Percentiles rank a stretch among this genome's conserved stretches.
Conservation (phyloP, 2,113 vertebrate genomes). For the Sminthopsis crassicaudata region DNA sequence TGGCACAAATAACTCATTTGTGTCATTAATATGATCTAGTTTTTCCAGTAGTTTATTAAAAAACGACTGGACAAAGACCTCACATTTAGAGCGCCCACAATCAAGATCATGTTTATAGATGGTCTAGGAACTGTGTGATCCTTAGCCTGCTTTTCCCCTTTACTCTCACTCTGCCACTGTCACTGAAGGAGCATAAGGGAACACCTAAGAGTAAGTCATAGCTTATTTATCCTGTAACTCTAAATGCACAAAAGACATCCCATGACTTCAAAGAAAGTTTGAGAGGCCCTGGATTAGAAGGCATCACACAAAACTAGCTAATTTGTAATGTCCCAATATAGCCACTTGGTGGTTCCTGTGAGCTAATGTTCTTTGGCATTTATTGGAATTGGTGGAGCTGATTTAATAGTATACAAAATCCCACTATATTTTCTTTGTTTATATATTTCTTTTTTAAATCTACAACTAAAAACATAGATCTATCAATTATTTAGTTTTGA, state of each 20-base stretch:
- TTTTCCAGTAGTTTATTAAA: not conserved
- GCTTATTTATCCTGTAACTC: not conserved
- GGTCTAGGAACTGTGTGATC: not conserved
- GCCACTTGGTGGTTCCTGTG: not conserved
- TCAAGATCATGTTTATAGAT: not conserved
- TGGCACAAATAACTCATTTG: not conserved
- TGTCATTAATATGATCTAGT: not conserved
- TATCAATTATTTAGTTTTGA: not conserved
- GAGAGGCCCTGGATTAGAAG: not conserved
- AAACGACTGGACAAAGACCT: not conserved
- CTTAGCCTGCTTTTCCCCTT: not conserved
- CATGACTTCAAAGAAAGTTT: not conserved
- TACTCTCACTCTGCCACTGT: not conserved
- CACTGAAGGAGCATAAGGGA: not conserved
- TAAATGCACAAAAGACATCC: not conserved
- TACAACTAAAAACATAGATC: not conserved
- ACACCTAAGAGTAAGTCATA: not conserved
- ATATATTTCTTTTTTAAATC: not conserved
- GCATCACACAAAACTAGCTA: not conserved
- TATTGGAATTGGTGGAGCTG: not conserved
- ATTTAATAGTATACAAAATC: not conserved
- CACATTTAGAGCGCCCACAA: not conserved
- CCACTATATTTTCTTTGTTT: not conserved
- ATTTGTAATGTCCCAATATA: not conserved
- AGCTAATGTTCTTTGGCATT: not conserved